These are phyloP conservation scores for Epinephelus coioides DNA, from an alignment of 2,797 vertebrate species.

Conservation along the genomic window DNA sequence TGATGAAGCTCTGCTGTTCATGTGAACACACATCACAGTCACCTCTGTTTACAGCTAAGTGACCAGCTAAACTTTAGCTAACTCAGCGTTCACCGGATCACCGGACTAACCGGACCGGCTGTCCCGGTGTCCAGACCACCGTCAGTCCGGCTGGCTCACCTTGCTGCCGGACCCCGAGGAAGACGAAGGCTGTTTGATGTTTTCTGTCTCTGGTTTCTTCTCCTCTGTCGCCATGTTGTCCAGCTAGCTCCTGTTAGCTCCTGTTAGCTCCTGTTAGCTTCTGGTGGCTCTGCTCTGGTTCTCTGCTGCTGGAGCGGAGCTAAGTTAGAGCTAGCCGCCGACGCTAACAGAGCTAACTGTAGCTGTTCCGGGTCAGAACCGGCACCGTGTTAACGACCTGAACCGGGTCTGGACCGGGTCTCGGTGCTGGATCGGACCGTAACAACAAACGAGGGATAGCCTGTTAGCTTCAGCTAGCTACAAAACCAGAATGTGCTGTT, in stretches of 20 bases:
- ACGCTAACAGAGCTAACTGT: conserved; percentile 17
- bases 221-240: conserved; percentile 92
- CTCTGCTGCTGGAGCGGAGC: not conserved
- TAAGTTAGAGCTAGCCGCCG: not conserved
- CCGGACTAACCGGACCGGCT: not conserved
- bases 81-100: not conserved
- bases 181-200: conserved; percentile 89
- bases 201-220: conserved; percentile 93
- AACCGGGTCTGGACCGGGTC: not conserved
- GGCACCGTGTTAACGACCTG: not conserved
- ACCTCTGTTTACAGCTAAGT: not conserved
- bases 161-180: conserved; percentile 89
- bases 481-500: conserved; percentile 1
- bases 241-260: conserved; percentile 46
- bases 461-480: conserved; percentile 1
- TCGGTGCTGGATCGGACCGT: not conserved
- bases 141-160: conserved; percentile 8
- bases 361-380: not conserved
- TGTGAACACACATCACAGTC: too few species aligned
- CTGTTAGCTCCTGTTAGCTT: not conserved
- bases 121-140: not conserved
- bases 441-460: too few species aligned
- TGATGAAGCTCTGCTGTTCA: too few species aligned
- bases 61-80: not conserved
- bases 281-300: conserved; percentile 44